Evolutionary conservation across 2,888 invertebrate genomes (phyloP).

Genomic region (Fragum whitleyi): DNA sequence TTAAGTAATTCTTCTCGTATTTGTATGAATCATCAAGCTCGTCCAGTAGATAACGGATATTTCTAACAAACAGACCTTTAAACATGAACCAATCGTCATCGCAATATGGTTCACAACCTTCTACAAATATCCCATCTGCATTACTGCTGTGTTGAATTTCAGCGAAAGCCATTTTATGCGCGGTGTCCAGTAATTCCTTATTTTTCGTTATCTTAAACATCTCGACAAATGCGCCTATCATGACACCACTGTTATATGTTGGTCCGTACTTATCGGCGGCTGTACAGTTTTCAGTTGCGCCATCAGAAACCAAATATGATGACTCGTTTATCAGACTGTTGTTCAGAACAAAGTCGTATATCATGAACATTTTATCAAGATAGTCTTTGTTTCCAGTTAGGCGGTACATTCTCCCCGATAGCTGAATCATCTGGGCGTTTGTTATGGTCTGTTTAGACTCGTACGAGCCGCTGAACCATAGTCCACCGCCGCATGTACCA

Average conservation of each 20-base stretch:
- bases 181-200: slow-evolving; percentile 53
- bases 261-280: slow-evolving; percentile 53
- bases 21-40: slow-evolving; percentile 48
- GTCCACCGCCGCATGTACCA: slow-evolving; percentile 68
- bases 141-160: slow-evolving; percentile 60
- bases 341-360: slow-evolving; percentile 63
- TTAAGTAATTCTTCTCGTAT: slow-evolving; percentile 48
- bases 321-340: slow-evolving; percentile 65
- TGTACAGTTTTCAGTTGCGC: slow-evolving; percentile 55
- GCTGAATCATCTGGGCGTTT: slow-evolving; percentile 67
- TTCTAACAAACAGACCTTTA: slow-evolving; percentile 73
- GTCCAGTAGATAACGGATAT: slow-evolving; percentile 69
- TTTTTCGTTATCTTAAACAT: slow-evolving; percentile 61
- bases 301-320: slow-evolving; percentile 66
- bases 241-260: slow-evolving; percentile 70
- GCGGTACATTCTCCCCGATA: slow-evolving; percentile 65
- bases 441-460: slow-evolving; percentile 70
- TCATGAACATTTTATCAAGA: slow-evolving; percentile 50
- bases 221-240: slow-evolving; percentile 67
- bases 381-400: slow-evolving; percentile 60
- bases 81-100: slow-evolving; percentile 70
- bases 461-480: slow-evolving; percentile 69
- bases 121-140: slow-evolving; percentile 65
- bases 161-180: slow-evolving; percentile 64
- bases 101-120: slow-evolving; percentile 70